Base-by-base conservation (phyloP, 1,140 invertebrate species). In the Drosophila teissieri region DNA sequence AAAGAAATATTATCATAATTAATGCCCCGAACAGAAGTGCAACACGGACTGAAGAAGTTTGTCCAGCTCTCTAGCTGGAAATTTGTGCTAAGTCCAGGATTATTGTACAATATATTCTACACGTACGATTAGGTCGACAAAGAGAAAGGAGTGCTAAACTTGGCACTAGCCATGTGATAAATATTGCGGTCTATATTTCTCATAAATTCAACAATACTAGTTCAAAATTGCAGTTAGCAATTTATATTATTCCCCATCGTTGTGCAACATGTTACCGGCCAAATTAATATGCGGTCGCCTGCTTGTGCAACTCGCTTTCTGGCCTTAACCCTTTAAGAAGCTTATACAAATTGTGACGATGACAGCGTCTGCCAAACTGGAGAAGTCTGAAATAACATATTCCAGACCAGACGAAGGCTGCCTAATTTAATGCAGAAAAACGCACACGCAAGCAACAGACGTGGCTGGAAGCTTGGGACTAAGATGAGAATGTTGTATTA, bases 1-100 rank as follows among this genome's bases (percentile, higher is more conserved):
- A 54, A 65, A 69, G 84, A 80, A 88, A 83, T 88, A 89, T 80
- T 88, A 88, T 89, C 83, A 83, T 89, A 89, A 88, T 89, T 88
- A 89, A 86, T 88, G 84, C 75, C 64, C 60, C 56, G 36, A 46
- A 36, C 37, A 58, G 75, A 82, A 74, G 62, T 74, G 46, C 31
- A 11, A 39, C 34, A 37, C 37, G 36, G 17, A 64, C 49, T 55
- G 56, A 65, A 79, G 52, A 54, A 22, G 57, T 37, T 45, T 63
- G 37, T 58, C 54, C 61, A 57, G 55, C 51, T 82, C 51, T 76
- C 70, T 58, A 65, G 52, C 42, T 58, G 46, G 62, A 69, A 88
- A 73, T 79, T 55, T 73, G 79, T 86, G 82, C 78, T 52, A 81
- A 78, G 74, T 86, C 42, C 57, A 55, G 61, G 73, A 78, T 68